phyloP scores from a whole-genome alignment of 1,140 invertebrate genomes.

The Drosophila athabasca region DNA sequence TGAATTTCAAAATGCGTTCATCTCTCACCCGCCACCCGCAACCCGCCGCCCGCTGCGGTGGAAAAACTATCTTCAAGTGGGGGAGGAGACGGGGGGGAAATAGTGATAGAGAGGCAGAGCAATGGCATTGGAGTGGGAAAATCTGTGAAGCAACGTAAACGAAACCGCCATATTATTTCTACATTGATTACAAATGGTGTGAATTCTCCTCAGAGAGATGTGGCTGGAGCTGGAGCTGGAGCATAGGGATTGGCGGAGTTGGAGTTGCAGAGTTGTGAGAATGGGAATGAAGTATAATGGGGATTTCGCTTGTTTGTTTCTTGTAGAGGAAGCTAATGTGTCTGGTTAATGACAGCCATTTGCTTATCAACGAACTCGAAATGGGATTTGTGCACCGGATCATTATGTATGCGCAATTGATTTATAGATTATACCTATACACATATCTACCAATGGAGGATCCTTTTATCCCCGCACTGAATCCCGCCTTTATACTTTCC shows the following conservation, averaged over 20 bases:
- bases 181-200: constrained; percentile 64
- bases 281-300: too few species aligned
- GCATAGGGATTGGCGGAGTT: neutral
- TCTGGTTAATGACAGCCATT: constrained; percentile 18
- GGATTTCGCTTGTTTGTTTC: constrained; percentile 11
- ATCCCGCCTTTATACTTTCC: neutral
- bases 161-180: constrained; percentile 64
- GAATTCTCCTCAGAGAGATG: constrained; percentile 12
- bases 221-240: neutral
- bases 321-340: constrained; percentile 12
- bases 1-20: constrained; percentile 46
- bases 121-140: constrained; percentile 30
- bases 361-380: constrained; percentile 1
- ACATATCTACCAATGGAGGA: too few species aligned
- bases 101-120: constrained; percentile 15
- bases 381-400: neutral
- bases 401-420: too few species aligned
- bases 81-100: too few species aligned
- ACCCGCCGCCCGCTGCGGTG: too few species aligned
- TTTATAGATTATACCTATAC: too few species aligned
- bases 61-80: constrained; percentile 39
- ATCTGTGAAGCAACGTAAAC: constrained; percentile 60
- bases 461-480: neutral
- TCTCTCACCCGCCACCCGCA: neutral
- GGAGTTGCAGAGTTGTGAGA: too few species aligned